Base-by-base conservation (phyloP, 2,797 vertebrate species). In the Spizella passerina region DNA sequence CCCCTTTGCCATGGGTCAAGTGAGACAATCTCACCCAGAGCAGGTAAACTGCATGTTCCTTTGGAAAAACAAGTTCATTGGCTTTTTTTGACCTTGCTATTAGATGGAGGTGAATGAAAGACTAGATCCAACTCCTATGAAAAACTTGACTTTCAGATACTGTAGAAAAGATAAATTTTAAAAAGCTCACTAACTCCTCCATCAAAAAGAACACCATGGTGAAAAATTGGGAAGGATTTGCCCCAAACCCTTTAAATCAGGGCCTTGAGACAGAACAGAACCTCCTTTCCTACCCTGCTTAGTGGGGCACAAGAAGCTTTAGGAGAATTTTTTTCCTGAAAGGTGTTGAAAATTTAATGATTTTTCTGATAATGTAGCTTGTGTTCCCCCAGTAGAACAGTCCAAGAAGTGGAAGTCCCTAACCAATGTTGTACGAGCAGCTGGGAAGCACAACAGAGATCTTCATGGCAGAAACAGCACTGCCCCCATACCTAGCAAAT, bases 131-230 rank as follows among this genome's bases (percentile, higher is more conserved):
- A 29, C 12, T 79, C 46, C 47, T 30, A 6, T 0, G 1, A 41
- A 61, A 56, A 26, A 53, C 0, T 2, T 0, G 4, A 24, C 39
- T 73, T 61, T 29, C 4, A 69, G 44, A 29, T 44, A 66, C 1
- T 14, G 21, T 15, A 78, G 44, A 50, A 77, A 61, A 69, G 9
- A 34, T 8, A 9, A 8, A n/a, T 22, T 71, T 21, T 27, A 14
- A 29, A 17, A 64, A 60, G 34, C 4, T 36, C 15, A 41, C 22
- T 47, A 57, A 79, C 18, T 87, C 23, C 23, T 50, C 18, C 14
- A 65, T 18, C 39, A 41, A 55, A 63, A 55, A 69, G 23, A 52
- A 1, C 21, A 46, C 10, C 44, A 79, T 12, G 70, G 16, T 24
- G 27, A 82, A 56, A 73, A 23, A 19, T 0, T 1, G 7, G 3